Conservation (phyloP, 2,888 invertebrate genomes). For the Uloborus plumipes region DNA sequence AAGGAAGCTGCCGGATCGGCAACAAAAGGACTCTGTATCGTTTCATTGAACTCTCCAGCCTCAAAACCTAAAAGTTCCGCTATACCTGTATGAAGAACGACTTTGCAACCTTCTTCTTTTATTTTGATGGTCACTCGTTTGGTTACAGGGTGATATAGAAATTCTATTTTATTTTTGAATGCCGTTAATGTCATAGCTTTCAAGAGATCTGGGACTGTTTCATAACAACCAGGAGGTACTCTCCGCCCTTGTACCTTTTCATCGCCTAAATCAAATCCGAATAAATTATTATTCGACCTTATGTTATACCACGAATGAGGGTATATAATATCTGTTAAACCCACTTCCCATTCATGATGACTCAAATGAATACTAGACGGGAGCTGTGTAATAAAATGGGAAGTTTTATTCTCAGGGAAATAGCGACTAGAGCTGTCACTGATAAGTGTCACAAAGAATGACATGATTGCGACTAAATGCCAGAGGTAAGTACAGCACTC, state of each 20-base stretch:
- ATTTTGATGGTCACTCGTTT: constrained; percentile 18
- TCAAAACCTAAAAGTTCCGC: constrained; percentile 12
- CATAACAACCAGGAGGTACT: constrained; percentile 12
- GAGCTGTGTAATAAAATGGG: constrained; percentile 67
- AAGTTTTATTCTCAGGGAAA: constrained; percentile 67
- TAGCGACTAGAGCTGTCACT: constrained; percentile 67
- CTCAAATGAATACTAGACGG: constrained; percentile 63
- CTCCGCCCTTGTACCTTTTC: constrained; percentile 3
- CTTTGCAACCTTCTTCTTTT: neutral
- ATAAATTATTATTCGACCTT: neutral
- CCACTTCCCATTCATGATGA: constrained; percentile 67
- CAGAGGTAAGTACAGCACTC: no score
- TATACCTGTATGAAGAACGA: constrained; percentile 10
- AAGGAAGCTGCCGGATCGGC: constrained; percentile 16
- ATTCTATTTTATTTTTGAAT: constrained; percentile 5
- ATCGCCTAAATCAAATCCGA: constrained; percentile 12
- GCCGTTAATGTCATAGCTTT: constrained; percentile 1
- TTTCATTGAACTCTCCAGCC: neutral
- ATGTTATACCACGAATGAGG: constrained; percentile 49
- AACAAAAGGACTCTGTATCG: neutral
- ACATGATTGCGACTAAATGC: constrained; percentile 9
- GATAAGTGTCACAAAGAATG: constrained; percentile 66
- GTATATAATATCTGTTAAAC: constrained; percentile 66
- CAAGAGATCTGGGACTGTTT: constrained; percentile 2
- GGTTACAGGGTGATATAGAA: neutral